Evolutionary conservation across 1,140 invertebrate species (phyloP).

Genomic region (Aradophagus sp.): DNA sequence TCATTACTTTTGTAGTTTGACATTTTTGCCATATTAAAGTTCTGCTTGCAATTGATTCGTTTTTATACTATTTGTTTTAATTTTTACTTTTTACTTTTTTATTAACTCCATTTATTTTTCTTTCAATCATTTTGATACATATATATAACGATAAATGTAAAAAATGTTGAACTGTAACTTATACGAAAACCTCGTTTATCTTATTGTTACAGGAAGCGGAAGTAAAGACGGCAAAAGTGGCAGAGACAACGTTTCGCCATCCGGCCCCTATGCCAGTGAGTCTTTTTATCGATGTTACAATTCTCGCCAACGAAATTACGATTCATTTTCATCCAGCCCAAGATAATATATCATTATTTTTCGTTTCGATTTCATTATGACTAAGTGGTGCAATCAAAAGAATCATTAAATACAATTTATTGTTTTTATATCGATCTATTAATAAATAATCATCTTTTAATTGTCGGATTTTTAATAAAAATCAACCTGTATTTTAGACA

Average conservation of each 20-base stretch:
- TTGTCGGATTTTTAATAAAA: neutral
- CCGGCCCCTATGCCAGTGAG: conserved; percentile 76
- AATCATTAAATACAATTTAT: too few relatives aligned
- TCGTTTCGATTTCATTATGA: neutral
- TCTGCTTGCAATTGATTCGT: neutral
- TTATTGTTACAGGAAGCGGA: conserved; percentile 80
- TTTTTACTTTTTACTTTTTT: neutral
- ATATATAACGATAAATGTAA: conserved; percentile 1
- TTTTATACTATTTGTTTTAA: neutral
- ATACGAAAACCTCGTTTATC: conserved; percentile 48
- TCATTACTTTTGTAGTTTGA: conserved; percentile 2
- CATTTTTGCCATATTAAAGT: conserved; percentile 1
- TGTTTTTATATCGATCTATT: too few relatives aligned
- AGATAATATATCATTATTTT: neutral
- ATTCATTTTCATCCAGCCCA: conserved; percentile 4
- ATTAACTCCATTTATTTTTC: conserved; percentile 2
- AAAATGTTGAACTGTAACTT: conserved; percentile 14
- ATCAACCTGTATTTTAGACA: neutral
- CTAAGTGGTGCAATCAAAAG: too few relatives aligned
- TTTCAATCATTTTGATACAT: conserved; percentile 1
- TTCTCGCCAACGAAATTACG: conserved; percentile 9
- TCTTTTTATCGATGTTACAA: conserved; percentile 53
- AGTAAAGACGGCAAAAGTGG: conserved; percentile 80
- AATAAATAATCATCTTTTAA: neutral
- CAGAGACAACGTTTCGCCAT: conserved; percentile 81